Conservation (phyloP, 1,140 invertebrate species). For the Drosophila carrolli region DNA sequence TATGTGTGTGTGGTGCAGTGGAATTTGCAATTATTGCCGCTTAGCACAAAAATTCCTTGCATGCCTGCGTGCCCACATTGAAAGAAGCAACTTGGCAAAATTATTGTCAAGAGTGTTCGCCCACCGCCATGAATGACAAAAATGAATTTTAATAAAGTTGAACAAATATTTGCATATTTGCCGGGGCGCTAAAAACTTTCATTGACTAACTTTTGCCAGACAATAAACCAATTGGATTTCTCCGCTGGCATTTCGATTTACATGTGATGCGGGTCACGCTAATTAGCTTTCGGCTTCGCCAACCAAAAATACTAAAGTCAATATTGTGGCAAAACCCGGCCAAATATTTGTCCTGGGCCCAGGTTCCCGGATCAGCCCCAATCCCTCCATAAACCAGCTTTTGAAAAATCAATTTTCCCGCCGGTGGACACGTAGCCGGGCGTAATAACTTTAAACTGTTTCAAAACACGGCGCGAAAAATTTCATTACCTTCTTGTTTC, state of each 20-base stretch:
- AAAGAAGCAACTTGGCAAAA: slow-evolving; percentile 76
- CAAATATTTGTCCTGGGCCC: slow-evolving; percentile 54
- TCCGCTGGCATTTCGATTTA: slow-evolving; percentile 60
- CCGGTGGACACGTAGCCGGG: slow-evolving; percentile 56
- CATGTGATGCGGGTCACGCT: slow-evolving; percentile 70
- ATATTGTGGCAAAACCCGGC: slow-evolving; percentile 62
- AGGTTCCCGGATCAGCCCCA: slow-evolving; percentile 10
- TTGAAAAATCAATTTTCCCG: slow-evolving; percentile 72
- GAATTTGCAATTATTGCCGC: slow-evolving; percentile 83
- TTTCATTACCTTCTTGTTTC: slow-evolving; percentile 73
- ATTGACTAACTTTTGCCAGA: slow-evolving; percentile 70
- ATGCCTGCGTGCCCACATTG: slow-evolving; percentile 67
- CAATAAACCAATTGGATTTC: slow-evolving; percentile 74
- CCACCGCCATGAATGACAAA: slow-evolving; percentile 71
- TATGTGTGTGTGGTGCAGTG: slow-evolving; percentile 57
- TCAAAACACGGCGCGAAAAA: slow-evolving; percentile 76
- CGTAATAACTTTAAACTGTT: slow-evolving; percentile 81
- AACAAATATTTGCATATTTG: slow-evolving; percentile 80
- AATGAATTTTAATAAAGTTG: slow-evolving; percentile 83
- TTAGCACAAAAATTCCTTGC: slow-evolving; percentile 74
- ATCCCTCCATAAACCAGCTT: slow-evolving; percentile 63
- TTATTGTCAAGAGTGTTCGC: slow-evolving; percentile 75
- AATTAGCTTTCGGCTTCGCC: slow-evolving; percentile 65
- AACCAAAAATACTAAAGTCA: slow-evolving; percentile 55
- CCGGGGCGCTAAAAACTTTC: slow-evolving; percentile 73